Percentiles rank a stretch among this genome's conserved stretches.
phyloP scores from a whole-genome alignment of 1,140 invertebrate genomes.

The Drosophila gunungcola region DNA sequence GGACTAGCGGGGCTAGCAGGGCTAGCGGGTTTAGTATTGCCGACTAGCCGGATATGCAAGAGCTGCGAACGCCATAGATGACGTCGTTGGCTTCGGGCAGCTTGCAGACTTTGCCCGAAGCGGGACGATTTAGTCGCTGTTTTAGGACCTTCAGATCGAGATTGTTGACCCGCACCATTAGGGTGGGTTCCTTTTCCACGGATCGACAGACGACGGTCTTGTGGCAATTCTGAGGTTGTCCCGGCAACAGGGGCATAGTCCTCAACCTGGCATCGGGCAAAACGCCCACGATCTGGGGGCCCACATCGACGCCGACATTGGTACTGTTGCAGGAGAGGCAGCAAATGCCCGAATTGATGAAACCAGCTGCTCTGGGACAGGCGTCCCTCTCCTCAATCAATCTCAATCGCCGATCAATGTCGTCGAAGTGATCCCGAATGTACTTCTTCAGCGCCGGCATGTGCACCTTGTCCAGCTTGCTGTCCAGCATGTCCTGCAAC shows the following conservation, averaged over 20 bases:
- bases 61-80: constrained; percentile 67
- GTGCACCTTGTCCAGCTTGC: constrained; percentile 78
- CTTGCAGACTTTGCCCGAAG: constrained; percentile 58
- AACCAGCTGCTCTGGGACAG: constrained; percentile 69
- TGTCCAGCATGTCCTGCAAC: constrained; percentile 81
- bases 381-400: constrained; percentile 56
- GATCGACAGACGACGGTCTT: constrained; percentile 45
- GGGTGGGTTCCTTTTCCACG: constrained; percentile 62
- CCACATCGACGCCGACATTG: constrained; percentile 58
- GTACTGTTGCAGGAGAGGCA: constrained; percentile 66
- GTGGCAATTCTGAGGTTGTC: constrained; percentile 17
- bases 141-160: constrained; percentile 54
- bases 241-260: background rate
- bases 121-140: constrained; percentile 55
- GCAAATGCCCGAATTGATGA: constrained; percentile 47
- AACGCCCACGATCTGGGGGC: constrained; percentile 38
- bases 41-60: constrained; percentile 19
- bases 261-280: constrained; percentile 45
- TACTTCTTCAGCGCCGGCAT: constrained; percentile 79
- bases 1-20: background rate
- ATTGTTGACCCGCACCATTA: constrained; percentile 68
- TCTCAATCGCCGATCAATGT: constrained; percentile 50
- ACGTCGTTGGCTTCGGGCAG: constrained; percentile 68
- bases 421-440: constrained; percentile 70
- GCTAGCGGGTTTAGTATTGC: background rate